Base-by-base conservation (phyloP, 2,113 vertebrate species). In the Onychostruthus taczanowskii region DNA sequence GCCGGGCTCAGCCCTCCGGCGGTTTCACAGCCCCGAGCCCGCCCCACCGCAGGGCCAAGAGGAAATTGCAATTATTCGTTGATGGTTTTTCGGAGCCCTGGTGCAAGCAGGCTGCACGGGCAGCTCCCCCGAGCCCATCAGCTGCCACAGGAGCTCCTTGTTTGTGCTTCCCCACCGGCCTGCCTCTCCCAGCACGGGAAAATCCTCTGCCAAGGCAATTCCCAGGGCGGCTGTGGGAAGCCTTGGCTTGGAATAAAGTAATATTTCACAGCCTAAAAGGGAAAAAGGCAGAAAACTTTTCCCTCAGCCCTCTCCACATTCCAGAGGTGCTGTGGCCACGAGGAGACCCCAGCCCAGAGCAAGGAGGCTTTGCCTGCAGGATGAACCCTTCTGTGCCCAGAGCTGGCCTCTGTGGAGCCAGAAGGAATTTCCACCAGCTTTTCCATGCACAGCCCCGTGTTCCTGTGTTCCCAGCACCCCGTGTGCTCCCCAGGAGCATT, bases 31-130 rank as follows among this genome's bases (percentile, higher is more conserved):
- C 85, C 67, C 33, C 23, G 20, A 33, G 47, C 37, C 49, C 17
- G 35, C 93, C 88, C 87, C 3, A 18, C 95, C 92, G 3, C 93
- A 70, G 59, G 86, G 80, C 73, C 0, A 9, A 39, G 73, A 89
- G 96, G 94, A 95, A 96, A 92, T 30, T 17, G 74, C 91, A 58
- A 63, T 88, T 52, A 58, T 92, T 84, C 79, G 93, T 4, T 37
- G 93, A 28, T 82, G 95, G 88, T 84, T 96, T 95, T 53, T 78
- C 50, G 27, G 68, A 96, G 83, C 62, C 58, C 93, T 77, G 74
- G 43, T 16, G 73, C 75, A 9, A 61, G 70, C 77, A 18, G 30
- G 28, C 13, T 1, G 10, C 17, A 3, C 59, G 11, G 5, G 11
- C 46, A 13, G 70, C 50, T 59, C 46, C 49, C 68, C 59, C 3